These are phyloP conservation scores for Bombylius discolor DNA, from an alignment of 2,888 invertebrate species.

Conservation along the genomic window DNA sequence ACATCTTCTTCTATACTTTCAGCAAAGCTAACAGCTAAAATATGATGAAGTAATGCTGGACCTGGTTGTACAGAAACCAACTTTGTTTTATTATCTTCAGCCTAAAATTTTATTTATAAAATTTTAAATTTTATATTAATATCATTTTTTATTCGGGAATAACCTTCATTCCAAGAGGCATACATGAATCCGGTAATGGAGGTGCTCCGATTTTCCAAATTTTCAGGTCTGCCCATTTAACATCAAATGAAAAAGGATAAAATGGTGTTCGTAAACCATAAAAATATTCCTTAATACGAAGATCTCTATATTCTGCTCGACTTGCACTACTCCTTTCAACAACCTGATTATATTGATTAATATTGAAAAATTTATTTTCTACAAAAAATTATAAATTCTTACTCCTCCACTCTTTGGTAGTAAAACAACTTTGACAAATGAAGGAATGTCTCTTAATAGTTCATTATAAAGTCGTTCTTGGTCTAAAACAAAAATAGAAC, in stretches of 20 bases:
- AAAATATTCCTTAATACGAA: constrained; percentile 83
- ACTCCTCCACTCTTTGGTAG: constrained; percentile 95
- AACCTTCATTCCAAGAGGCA: constrained; percentile 89
- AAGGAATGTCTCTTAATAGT: constrained; percentile 82
- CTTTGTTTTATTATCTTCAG: constrained; percentile 80
- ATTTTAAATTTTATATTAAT: constrained; percentile 11
- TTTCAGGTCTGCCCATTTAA: constrained; percentile 78
- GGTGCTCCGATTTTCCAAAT: constrained; percentile 92
- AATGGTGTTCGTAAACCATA: constrained; percentile 73
- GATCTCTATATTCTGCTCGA: constrained; percentile 63
- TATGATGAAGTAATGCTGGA: constrained; percentile 67
- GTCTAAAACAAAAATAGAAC: constrained; percentile 87
- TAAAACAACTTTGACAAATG: constrained; percentile 82
- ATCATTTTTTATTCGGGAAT: not conserved
- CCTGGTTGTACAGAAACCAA: constrained; percentile 68
- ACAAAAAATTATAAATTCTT: constrained; percentile 27
- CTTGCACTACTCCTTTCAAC: constrained; percentile 68
- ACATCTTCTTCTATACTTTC: constrained; percentile 72
- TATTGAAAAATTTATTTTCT: constrained; percentile 7
- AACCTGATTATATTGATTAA: constrained; percentile 41
- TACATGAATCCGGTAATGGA: constrained; percentile 83
- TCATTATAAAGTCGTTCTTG: constrained; percentile 94
- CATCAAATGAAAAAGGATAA: constrained; percentile 90
- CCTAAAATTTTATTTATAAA: constrained; percentile 13
- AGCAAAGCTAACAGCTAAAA: constrained; percentile 81